These are phyloP conservation scores for Dastarcus helophoroides DNA, from an alignment of 2,888 invertebrate genomes.

Conservation along the genomic window DNA sequence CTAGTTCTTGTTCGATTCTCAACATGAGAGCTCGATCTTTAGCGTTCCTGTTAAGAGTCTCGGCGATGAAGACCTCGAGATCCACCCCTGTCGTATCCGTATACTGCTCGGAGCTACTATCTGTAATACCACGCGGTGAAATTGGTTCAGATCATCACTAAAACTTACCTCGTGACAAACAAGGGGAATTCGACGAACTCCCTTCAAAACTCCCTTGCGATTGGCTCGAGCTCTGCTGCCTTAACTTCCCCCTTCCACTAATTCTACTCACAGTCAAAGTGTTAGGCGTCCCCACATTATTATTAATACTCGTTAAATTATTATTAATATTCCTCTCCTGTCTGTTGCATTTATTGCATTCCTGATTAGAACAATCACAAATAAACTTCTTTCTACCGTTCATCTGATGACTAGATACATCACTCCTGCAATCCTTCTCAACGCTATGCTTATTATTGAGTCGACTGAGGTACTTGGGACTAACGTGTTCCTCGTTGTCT, in stretches of 20 bases:
- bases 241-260: slow-evolving; percentile 27
- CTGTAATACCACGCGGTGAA: too few species aligned
- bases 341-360: slow-evolving; percentile 28
- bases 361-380: slow-evolving; percentile 22
- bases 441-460: slow-evolving; percentile 16
- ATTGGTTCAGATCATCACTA: too few species aligned
- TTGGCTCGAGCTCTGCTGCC: slow-evolving; percentile 35
- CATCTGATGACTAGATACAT: slow-evolving; percentile 34
- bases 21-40: slow-evolving; percentile 78
- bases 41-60: slow-evolving; percentile 81
- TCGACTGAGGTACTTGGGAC: slow-evolving; percentile 4
- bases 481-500: neutral
- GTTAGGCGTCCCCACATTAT: slow-evolving; percentile 25
- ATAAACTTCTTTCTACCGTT: slow-evolving; percentile 13
- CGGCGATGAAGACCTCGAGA: slow-evolving; percentile 76
- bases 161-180: slow-evolving; percentile 43
- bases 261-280: slow-evolving; percentile 26
- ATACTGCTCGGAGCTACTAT: slow-evolving; percentile 64
- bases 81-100: slow-evolving; percentile 71
- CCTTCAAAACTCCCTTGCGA: slow-evolving; percentile 40
- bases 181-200: slow-evolving; percentile 42
- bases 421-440: slow-evolving; percentile 15
- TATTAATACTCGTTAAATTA: slow-evolving; percentile 28
- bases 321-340: slow-evolving; percentile 29
- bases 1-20: slow-evolving; percentile 79